A percentile compares a stretch with the other conserved stretches of the same genome.
phyloP scores from a whole-genome alignment of 2,797 vertebrate species.

The Yasuhikotakia modesta region DNA sequence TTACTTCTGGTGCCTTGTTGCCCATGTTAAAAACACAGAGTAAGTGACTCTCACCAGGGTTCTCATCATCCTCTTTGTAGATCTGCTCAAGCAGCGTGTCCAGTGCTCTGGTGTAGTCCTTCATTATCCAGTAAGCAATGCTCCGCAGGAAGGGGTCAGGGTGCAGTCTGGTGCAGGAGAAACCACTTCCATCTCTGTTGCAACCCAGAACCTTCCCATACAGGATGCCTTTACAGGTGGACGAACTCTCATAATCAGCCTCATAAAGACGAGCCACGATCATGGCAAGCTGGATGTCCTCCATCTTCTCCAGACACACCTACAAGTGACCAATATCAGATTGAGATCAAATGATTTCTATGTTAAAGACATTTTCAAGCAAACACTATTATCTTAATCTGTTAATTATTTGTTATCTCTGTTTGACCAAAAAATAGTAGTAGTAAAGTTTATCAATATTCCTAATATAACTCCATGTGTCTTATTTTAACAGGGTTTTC shows the following conservation, averaged over 20 bases:
- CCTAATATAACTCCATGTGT: neutral
- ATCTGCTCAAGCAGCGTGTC: conserved; percentile 94
- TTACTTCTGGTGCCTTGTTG: too few relatives aligned
- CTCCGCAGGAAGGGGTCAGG: conserved; percentile 96
- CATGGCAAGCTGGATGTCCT: conserved; percentile 97
- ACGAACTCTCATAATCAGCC: conserved; percentile 93
- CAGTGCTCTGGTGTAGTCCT: conserved; percentile 90
- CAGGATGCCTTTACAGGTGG: conserved; percentile 91
- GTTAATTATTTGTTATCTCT: neutral
- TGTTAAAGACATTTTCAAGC: too few relatives aligned
- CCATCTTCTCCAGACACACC: conserved; percentile 99
- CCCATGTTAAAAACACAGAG: neutral
- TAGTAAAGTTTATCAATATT: neutral
- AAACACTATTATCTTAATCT: too few relatives aligned
- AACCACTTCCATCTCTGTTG: conserved; percentile 83
- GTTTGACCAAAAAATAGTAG: neutral
- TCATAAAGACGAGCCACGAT: conserved; percentile 95
- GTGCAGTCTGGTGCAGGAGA: conserved; percentile 86
- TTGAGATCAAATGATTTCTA: neutral
- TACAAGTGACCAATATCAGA: conserved; percentile 57
- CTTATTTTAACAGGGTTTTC: neutral
- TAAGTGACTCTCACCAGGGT: conserved; percentile 77
- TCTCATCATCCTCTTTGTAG: conserved; percentile 91
- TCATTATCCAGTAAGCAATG: conserved; percentile 97
- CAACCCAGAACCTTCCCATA: conserved; percentile 92